phyloP scores from a whole-genome alignment of 2,888 invertebrate genomes.

The Plebejus melissa region DNA sequence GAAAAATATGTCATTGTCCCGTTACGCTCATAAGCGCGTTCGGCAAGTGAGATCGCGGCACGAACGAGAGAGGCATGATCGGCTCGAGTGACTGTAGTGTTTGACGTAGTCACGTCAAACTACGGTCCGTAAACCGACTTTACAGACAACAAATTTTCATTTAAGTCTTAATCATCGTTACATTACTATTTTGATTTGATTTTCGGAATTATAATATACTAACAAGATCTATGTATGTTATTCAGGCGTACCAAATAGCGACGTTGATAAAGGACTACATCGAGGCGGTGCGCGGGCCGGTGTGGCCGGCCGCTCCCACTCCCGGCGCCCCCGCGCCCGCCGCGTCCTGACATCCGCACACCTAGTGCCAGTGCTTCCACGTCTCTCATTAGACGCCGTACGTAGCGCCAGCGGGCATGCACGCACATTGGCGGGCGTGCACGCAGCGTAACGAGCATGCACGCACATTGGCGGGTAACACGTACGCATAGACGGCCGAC shows the following conservation, averaged over 20 bases:
- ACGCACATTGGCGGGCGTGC: conserved; percentile 24
- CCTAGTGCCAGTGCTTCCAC: conserved; percentile 79
- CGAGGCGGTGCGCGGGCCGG: conserved; percentile 74
- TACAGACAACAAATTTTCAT: too few species aligned
- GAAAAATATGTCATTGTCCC: too few species aligned
- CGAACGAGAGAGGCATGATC: too few species aligned
- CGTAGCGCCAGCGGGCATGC: conserved; percentile 26
- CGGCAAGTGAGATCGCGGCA: too few species aligned
- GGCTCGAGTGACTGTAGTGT: too few species aligned
- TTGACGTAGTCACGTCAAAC: too few species aligned
- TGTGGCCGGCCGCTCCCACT: conserved; percentile 62
- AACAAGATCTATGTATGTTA: too few species aligned
- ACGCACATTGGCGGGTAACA: conserved; percentile 5
- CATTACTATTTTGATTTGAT: too few species aligned
- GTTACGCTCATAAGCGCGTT: too few species aligned
- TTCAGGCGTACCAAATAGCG: conserved; percentile 94
- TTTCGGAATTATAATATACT: too few species aligned
- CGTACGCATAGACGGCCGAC: conserved; percentile 26
- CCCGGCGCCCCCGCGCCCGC: conserved; percentile 43
- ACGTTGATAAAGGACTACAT: conserved; percentile 93
- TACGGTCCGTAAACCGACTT: too few species aligned
- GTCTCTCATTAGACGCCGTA: conserved; percentile 55
- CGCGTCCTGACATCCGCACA: conserved; percentile 69
- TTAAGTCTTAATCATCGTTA: too few species aligned
- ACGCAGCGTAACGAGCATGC: conserved; percentile 20